These are phyloP conservation scores for Diaphora mendica DNA, from an alignment of 2,888 invertebrate species.

Conservation along the genomic window DNA sequence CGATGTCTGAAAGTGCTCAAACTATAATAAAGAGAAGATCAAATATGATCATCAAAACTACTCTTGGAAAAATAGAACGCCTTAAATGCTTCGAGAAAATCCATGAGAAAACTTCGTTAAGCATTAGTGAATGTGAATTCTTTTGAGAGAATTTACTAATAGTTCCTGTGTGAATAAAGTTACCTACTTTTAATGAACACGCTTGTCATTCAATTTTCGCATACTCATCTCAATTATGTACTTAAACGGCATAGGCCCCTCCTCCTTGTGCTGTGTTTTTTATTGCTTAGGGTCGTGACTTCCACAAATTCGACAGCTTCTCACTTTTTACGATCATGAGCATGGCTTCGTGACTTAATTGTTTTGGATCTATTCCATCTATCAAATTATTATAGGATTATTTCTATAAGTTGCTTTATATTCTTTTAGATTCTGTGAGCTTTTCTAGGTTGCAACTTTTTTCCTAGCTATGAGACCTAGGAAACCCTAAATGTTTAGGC, in stretches of 20 bases:
- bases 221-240: conserved; percentile 3
- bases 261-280: background rate
- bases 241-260: background rate
- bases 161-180: conserved; percentile 7
- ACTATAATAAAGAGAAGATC: background rate
- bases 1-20: background rate
- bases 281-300: background rate
- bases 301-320: background rate
- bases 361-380: too few relatives aligned
- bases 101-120: conserved; percentile 2
- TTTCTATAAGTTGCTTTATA: background rate
- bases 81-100: conserved; percentile 1
- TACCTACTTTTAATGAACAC: background rate
- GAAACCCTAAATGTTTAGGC: background rate
- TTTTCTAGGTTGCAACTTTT: background rate
- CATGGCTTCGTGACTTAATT: too few relatives aligned
- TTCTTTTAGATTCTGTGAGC: background rate
- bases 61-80: background rate
- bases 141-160: conserved; percentile 32
- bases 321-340: background rate
- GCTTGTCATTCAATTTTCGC: background rate
- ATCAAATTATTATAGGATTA: background rate
- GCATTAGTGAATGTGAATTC: conserved; percentile 7
- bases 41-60: background rate
- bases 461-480: background rate